These are phyloP conservation scores for Globia sparganii DNA, from an alignment of 2,888 invertebrate species.

Conservation along the genomic window DNA sequence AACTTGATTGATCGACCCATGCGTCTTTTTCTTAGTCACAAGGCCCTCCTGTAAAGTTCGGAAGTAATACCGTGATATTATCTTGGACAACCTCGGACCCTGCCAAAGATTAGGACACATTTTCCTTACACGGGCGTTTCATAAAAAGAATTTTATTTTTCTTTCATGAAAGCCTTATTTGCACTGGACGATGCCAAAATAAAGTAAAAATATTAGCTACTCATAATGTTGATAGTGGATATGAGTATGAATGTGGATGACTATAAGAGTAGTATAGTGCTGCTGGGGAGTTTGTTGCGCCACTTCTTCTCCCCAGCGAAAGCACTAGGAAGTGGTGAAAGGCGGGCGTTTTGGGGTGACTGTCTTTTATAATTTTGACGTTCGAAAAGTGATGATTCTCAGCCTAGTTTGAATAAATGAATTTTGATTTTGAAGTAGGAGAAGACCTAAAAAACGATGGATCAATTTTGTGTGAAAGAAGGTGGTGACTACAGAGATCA, in stretches of 20 bases:
- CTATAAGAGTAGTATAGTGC: no score
- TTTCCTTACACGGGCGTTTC: conserved; percentile 9
- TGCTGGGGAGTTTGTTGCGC: no score
- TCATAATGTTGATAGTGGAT: background rate
- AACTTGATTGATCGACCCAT: background rate
- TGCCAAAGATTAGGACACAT: conserved; percentile 21
- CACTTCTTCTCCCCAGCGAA: no score
- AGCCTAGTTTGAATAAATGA: no score
- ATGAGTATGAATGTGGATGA: background rate
- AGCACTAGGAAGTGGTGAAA: no score
- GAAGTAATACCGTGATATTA: conserved; percentile 10
- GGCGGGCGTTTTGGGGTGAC: no score
- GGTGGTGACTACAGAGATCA: background rate
- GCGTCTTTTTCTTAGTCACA: background rate
- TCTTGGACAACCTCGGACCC: conserved; percentile 15
- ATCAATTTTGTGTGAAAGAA: background rate
- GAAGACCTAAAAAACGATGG: background rate
- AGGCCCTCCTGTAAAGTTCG: conserved; percentile 4
- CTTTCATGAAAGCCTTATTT: conserved; percentile 4
- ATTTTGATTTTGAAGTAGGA: no score
- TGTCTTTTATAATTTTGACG: no score
- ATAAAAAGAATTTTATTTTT: conserved; percentile 12
- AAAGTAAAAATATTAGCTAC: background rate
- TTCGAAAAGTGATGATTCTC: no score
- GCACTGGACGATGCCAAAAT: background rate